A percentile compares a stretch with the other conserved stretches of the same genome.
Conservation (phyloP, 2,113 vertebrate genomes). For the Motacilla alba region DNA sequence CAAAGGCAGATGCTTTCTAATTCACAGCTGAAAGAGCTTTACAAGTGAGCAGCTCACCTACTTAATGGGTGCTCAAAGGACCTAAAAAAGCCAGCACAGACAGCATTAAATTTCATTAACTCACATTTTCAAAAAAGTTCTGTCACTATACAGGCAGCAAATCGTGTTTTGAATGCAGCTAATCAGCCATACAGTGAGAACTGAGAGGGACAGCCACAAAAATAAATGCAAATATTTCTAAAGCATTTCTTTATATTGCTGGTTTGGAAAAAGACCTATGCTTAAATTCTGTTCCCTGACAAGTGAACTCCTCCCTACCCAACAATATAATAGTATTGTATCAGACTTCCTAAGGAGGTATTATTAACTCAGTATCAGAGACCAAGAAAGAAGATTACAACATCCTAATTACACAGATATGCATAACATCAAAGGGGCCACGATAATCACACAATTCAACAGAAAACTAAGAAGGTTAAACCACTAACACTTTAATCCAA, state of each 20-base stretch:
- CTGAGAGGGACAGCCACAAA: not conserved
- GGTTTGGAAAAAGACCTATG: not conserved
- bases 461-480: not conserved
- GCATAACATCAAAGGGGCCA: not conserved
- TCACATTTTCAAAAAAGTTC: not conserved
- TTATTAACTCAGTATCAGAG: not conserved
- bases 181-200: slow-evolving; percentile 7
- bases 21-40: not conserved
- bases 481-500: not conserved
- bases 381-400: not conserved
- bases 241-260: not conserved
- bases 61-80: not conserved
- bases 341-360: not conserved
- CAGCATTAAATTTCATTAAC: not conserved
- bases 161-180: not conserved
- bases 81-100: not conserved
- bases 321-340: not conserved
- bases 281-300: not conserved
- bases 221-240: not conserved
- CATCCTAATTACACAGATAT: not conserved
- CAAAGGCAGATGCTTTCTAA: not conserved
- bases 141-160: not conserved
- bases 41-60: not conserved
- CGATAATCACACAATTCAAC: not conserved
- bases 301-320: not conserved